Evolutionary conservation across 1,140 invertebrate species (phyloP).

Genomic region (Lepidurus arcticus): DNA sequence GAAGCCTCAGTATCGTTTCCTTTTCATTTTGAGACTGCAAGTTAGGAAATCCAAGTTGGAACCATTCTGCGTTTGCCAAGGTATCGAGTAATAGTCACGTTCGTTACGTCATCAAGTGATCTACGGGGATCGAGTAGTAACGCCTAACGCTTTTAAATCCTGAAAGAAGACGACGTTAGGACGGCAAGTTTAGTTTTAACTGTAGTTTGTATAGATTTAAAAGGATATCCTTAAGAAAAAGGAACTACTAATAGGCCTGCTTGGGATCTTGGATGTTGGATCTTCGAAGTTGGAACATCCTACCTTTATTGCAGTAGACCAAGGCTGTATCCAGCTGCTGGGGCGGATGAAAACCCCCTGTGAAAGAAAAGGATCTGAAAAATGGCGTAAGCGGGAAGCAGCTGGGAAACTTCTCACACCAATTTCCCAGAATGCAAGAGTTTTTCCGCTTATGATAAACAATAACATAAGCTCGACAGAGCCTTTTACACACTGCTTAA

Average conservation of each 20-base stretch:
- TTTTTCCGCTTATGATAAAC: not conserved
- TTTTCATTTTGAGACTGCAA: no score
- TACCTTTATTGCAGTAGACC: not conserved
- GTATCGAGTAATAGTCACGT: no score
- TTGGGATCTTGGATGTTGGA: not conserved
- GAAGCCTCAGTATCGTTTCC: no score
- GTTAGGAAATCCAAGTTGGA: no score
- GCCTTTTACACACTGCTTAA: not conserved
- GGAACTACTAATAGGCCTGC: not conserved
- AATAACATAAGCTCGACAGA: not conserved
- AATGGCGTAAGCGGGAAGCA: not conserved
- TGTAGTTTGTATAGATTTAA: no score
- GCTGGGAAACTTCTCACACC: constrained; percentile 19
- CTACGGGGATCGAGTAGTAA: no score
- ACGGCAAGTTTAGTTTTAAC: no score
- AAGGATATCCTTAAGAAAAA: not conserved
- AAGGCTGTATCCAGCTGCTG: constrained; percentile 8
- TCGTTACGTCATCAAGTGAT: no score
- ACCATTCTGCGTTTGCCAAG: no score
- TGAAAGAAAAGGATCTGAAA: constrained; percentile 1
- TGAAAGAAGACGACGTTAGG: no score
- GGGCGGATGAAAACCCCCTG: not conserved
- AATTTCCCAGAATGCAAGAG: not conserved
- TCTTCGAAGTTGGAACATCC: no score
- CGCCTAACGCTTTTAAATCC: no score